Conservation (phyloP, 1,140 invertebrate species). For the Papilio aristodemus region DNA sequence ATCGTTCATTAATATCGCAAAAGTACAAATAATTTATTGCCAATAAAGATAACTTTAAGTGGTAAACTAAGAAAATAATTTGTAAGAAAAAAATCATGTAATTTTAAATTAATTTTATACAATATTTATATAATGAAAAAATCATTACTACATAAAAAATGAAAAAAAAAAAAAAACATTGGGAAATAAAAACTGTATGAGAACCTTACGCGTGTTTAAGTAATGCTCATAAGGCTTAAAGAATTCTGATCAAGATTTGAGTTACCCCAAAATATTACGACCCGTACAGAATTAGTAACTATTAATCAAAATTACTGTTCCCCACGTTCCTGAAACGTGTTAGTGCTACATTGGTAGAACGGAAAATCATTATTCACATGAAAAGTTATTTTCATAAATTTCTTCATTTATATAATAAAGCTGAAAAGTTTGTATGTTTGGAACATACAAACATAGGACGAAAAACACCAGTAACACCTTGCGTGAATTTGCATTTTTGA, state of each 20-base stretch:
- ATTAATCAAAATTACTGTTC: slow-evolving; percentile 15
- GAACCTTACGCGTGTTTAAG: slow-evolving; percentile 6
- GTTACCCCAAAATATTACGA: slow-evolving; percentile 4
- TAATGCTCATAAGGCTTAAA: slow-evolving; percentile 7
- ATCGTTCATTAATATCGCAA: not conserved
- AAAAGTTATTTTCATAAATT: too few species aligned
- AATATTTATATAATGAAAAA: too few species aligned
- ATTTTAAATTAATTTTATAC: not conserved
- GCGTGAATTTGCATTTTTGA: too few species aligned
- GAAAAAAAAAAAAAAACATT: too few species aligned
- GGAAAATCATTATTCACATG: too few species aligned
- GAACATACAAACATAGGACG: too few species aligned
- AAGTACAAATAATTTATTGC: not conserved
- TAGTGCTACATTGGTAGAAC: not conserved
- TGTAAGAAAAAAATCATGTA: not conserved
- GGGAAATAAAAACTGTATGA: not conserved
- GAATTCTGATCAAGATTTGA: slow-evolving; percentile 10
- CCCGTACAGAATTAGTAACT: not conserved
- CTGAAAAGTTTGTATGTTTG: too few species aligned
- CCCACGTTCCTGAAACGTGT: not conserved
- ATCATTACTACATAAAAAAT: too few species aligned
- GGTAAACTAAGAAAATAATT: not conserved
- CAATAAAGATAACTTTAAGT: not conserved
- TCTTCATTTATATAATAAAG: too few species aligned
- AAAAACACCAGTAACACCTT: too few species aligned